phyloP scores from a whole-genome alignment of 2,888 invertebrate genomes.

The Drosophila subquinaria region DNA sequence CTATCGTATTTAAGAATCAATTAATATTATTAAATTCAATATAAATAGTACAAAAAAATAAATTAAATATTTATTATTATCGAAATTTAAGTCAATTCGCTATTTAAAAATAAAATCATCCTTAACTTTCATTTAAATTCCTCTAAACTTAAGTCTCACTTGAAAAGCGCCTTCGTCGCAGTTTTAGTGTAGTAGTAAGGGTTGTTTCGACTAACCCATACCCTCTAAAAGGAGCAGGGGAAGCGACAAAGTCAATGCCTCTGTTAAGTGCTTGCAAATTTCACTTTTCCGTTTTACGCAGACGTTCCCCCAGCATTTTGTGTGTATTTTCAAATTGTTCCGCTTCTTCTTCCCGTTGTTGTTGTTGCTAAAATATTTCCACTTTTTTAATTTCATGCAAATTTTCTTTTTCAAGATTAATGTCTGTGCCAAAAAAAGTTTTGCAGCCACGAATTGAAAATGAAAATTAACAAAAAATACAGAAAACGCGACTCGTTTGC shows the following conservation, averaged over 20 bases:
- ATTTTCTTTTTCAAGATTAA: conserved; percentile 80
- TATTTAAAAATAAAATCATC: too few species aligned
- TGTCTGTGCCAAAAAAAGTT: conserved; percentile 65
- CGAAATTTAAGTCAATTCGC: too few species aligned
- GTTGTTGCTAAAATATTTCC: conserved; percentile 61
- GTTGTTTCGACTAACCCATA: neutral
- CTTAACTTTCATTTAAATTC: neutral
- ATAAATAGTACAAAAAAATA: too few species aligned
- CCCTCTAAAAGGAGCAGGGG: neutral
- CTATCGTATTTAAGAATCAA: too few species aligned
- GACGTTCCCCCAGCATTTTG: conserved; percentile 23
- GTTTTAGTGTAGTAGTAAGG: neutral
- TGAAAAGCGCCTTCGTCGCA: neutral
- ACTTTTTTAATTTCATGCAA: conserved; percentile 81
- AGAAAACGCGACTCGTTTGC: conserved; percentile 26
- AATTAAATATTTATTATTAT: too few species aligned
- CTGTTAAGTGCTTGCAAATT: conserved; percentile 77
- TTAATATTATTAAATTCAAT: too few species aligned
- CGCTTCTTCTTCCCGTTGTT: conserved; percentile 24
- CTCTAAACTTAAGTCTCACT: conserved; percentile 3
- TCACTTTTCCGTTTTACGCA: conserved; percentile 66
- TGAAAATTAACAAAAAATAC: conserved; percentile 27
- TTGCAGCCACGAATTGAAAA: conserved; percentile 37
- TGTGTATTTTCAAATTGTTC: conserved; percentile 10
- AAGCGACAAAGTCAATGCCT: conserved; percentile 45